Evolutionary conservation across 2,113 vertebrate species (phyloP).

Genomic region (Oplegnathus fasciatus): DNA sequence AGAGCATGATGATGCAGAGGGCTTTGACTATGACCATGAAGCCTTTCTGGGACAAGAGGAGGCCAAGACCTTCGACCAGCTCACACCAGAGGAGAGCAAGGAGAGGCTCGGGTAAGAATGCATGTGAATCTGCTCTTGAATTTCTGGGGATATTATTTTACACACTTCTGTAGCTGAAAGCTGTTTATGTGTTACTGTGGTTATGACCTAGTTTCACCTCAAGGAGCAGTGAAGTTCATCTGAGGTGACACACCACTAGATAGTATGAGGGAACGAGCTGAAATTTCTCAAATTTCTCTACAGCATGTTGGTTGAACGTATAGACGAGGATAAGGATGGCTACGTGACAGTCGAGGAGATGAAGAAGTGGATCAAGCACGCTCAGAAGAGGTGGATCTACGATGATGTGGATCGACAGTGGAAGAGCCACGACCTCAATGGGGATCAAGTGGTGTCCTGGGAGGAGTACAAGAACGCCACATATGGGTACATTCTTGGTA

Average conservation of each 20-base stretch:
- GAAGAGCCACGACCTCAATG: conserved; percentile 97
- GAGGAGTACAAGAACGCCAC: conserved; percentile 99
- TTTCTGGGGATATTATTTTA: too few species aligned
- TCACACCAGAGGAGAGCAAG: conserved; percentile 98
- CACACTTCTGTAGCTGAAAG: neutral
- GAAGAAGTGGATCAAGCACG: conserved; percentile 95
- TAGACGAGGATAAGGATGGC: conserved; percentile 95
- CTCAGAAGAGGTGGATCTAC: conserved; percentile 97
- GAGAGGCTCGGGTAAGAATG: conserved; percentile 92
- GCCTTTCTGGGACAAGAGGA: conserved; percentile 97
- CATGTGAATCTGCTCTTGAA: neutral
- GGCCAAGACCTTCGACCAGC: conserved; percentile 97
- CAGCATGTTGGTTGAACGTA: conserved; percentile 95
- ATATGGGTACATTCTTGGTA: conserved; percentile 96
- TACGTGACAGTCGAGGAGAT: conserved; percentile 95
- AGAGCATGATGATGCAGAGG: conserved; percentile 91
- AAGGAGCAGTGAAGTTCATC: neutral
- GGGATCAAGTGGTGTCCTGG: conserved; percentile 93
- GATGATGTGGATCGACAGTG: conserved; percentile 98
- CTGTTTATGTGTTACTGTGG: neutral
- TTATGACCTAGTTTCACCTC: conserved; percentile 11
- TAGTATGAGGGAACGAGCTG: neutral
- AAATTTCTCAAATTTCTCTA: conserved; percentile 56
- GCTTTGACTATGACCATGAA: conserved; percentile 98
- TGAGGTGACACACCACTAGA: neutral